Evolutionary conservation across 2,888 invertebrate genomes (phyloP), one percentile per base, ranked within the genome.

Genomic region (Eilema caniola): DNA sequence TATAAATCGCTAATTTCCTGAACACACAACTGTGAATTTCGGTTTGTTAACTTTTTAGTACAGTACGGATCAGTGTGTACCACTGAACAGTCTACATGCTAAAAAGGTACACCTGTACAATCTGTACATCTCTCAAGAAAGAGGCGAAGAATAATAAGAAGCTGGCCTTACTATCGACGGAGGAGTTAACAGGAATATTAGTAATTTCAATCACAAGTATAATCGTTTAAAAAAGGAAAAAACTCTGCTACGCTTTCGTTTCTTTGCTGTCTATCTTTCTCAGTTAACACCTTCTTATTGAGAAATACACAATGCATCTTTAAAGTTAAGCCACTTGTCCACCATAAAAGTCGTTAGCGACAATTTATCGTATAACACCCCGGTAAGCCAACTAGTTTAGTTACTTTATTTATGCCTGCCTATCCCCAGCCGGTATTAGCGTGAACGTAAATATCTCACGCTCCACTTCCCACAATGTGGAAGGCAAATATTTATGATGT

Each of bases 401-500:
- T 63, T 63, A 4, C 24, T 41, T 23, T 33, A 37, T 24, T 62
- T 62, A 53, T 62, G 37, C 25, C 62, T 20, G 11, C n/a, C n/a
- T 53, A 25, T 53, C 53, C 20, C 28, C n/a, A n/a, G 25, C 20
- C 24, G 67, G 59, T 74, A 69, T 70, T 77, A 70, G 66, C 24
- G 66, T 33, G 28, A 68, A 62, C 25, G 47, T 53, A 67, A 71
- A 69, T 62, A 62, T 63, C 57, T 63, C n/a, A 56, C 25, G 62
- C 53, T 37, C 68, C 53, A 63, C 24, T 63, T 68, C 68, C n/a
- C 56, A 62, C 63, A 37, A 47, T 23, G n/a, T 56, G 5, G 33
- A 37, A 63, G 60, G 64, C 63, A 69, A 64, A 61, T 65, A 69
- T 65, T 68, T 69, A 69, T 65, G 60, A 31, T 33, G 53, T 69